Evolutionary conservation across 1,140 invertebrate species (phyloP), one percentile per base, ranked within the genome.

Genomic region (Helicoverpa armigera): DNA sequence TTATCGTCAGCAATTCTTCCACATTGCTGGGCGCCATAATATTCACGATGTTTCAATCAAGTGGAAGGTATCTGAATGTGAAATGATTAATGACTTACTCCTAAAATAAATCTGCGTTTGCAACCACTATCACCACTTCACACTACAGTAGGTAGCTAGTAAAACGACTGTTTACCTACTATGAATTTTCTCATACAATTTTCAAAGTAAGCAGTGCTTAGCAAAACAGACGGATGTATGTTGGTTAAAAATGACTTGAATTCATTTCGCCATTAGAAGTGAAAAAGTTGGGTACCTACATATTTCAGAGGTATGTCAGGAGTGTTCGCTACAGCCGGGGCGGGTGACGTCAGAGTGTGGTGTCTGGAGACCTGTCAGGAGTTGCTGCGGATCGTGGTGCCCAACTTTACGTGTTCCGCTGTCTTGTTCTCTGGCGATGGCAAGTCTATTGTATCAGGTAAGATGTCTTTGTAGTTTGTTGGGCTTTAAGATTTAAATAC

Each of bases 311-410:
- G 97, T 76, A 97, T 97, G 94, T 97, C 97, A 0, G 96, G 98
- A 75, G 97, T 99, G 80, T 98, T 99, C 94, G 97, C 98, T 29
- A 98, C 98, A 0, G 97, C 97, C 67, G 97, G 98, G 76, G 96
- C 97, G 87, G 96, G 98, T 89, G 97, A 97, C 85, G 97, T 99
- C 29, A 96, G 98, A 81, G 96, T 99, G 29, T 99, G 98, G 98
- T 97, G 97, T 82, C 93, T 97, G 29, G 93, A 95, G 31, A 97
- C 96, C 0, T 97, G 97, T 79, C 96, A 97, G 88, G 98, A 99
- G 95, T 92, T 98, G 69, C 95, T 98, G 0, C 95, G 98, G 51
- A 98, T 99, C 75, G 96, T 96, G 79, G 97, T 99, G 3, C 96
- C 97, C 7, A 99, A 99, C 94, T 98, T 98, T 90, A 96, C 96